A percentile compares a stretch with the other conserved stretches of the same genome.
Conservation (phyloP, 2,888 invertebrate genomes). For the Eupithecia vulgata region DNA sequence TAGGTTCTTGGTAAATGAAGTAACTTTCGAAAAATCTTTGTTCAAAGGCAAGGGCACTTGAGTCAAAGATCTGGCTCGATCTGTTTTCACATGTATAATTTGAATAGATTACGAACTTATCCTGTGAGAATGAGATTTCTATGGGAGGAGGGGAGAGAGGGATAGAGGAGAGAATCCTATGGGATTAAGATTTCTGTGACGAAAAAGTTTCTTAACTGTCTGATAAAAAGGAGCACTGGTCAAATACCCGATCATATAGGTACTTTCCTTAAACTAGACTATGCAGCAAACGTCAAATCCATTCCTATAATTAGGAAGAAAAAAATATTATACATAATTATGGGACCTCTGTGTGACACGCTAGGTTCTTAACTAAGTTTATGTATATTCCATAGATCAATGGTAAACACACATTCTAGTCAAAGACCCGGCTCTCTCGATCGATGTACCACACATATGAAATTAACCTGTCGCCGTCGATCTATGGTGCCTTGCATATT, state of each 20-base stretch:
- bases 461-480: not conserved
- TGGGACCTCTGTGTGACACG: not conserved
- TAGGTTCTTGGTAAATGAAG: not conserved
- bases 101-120: no score
- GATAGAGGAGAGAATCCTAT: no score
- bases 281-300: not conserved
- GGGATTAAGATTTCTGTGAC: no score
- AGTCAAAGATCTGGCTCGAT: not conserved
- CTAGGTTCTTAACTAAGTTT: not conserved
- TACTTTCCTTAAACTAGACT: not conserved
- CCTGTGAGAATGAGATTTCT: no score
- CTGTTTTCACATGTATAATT: not conserved
- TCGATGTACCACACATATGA: not conserved
- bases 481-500: not conserved
- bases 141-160: no score
- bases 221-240: not conserved
- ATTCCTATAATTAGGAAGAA: no score
- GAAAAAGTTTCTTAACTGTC: not conserved
- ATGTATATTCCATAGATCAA: not conserved
- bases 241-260: not conserved
- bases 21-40: not conserved
- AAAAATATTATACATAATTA: no score
- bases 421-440: not conserved
- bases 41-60: not conserved
- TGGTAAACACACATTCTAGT: not conserved